Base-by-base conservation (phyloP, 1,140 invertebrate species). In the Panagrolaimus sp. region DNA sequence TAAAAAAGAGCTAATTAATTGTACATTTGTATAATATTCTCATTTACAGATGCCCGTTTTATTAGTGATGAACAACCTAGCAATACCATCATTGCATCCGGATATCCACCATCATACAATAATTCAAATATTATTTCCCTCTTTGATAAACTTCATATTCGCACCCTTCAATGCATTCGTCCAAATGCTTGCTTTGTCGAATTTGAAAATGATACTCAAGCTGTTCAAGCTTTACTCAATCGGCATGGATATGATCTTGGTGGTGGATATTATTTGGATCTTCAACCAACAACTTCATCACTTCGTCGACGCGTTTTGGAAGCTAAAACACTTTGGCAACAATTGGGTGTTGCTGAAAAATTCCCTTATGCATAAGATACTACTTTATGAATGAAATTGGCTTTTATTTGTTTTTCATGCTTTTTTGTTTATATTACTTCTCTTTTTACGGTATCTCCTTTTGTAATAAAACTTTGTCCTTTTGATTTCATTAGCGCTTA, bases 271-370 rank as follows among this genome's bases (percentile, higher is more conserved):
- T 57, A 57, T 27, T 27, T 57, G 9, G 51, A 57, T 57, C 27
- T 57, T 20, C 51, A 57, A 16, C 51, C 51, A 27, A 57, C 51
- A 2, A 57, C 51, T 8, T 20, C 1, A 16, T n/a, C n/a, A 11
- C 13, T 57, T 20, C 20, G 9, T 20, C 14, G 27, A 5, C 51
- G 51, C 11, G 27, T 57, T 20, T 27, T 13, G 20, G 51, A 57
- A 11, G 51, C 51, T 27, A 57, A 57, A 27, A 27, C 20, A 20
- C 20, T 57, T 27, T 57, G 51, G 51, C 20, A 20, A 20, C 20
- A 57, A 27, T 57, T 57, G 51, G 51, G 51, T 57, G 51, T 57
- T 57, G 51, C 3, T n/a, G 51, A 57, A 11, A 57, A 57, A 16
- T 57, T 57, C 20, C 51, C 51, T 57, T 57, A 57, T 25, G 51